These are phyloP conservation scores for Rhabdomys dilectus DNA, from an alignment of 2,113 vertebrate species.

Conservation along the genomic window DNA sequence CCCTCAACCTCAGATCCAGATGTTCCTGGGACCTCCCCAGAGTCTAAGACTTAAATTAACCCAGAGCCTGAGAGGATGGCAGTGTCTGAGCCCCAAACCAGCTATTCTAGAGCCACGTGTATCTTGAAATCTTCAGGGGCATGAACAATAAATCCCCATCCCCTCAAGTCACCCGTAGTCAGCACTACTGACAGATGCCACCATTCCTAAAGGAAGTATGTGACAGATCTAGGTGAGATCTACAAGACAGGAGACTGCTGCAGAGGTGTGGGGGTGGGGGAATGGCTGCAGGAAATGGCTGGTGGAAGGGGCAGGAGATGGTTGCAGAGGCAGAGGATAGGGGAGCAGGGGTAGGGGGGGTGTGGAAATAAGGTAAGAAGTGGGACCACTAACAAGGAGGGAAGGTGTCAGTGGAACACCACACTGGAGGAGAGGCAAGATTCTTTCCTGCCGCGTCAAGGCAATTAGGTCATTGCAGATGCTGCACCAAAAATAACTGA, in stretches of 20 bases:
- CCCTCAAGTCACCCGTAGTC: neutral
- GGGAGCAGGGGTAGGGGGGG: neutral
- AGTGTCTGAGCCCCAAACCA: neutral
- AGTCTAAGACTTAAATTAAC: neutral
- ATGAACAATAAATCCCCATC: neutral
- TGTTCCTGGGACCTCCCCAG: neutral
- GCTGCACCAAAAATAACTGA: neutral
- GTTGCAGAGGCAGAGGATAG: too few relatives aligned
- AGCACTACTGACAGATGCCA: neutral
- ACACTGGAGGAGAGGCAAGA: neutral
- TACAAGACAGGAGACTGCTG: neutral
- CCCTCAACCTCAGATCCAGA: neutral
- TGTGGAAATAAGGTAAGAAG: too few relatives aligned
- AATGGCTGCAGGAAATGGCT: too few relatives aligned
- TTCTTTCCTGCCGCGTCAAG: neutral
- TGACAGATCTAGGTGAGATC: neutral
- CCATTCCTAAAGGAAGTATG: slow-evolving; percentile 20
- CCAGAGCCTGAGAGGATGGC: neutral
- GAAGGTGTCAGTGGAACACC: neutral
- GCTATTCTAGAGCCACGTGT: neutral
- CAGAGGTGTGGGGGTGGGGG: too few relatives aligned
- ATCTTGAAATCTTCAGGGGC: slow-evolving; percentile 5
- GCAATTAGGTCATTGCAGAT: neutral
- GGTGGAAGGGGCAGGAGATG: too few relatives aligned
- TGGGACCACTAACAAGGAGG: neutral